A percentile compares a stretch with the other conserved stretches of the same genome.
phyloP scores from a whole-genome alignment of 2,888 invertebrate species.

The Mamestra brassicae region DNA sequence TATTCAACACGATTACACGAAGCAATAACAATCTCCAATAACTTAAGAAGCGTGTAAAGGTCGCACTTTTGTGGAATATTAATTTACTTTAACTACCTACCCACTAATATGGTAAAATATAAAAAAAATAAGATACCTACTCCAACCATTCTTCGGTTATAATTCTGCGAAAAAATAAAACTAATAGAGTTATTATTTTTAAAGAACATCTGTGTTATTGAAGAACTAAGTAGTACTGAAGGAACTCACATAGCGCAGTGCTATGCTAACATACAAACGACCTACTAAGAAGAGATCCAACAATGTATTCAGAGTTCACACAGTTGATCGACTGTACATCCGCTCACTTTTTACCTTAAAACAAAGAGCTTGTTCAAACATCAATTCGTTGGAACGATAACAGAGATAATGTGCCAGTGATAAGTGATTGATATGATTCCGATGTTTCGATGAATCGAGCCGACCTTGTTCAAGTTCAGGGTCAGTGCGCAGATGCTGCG shows the following conservation, averaged over 20 bases:
- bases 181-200: slow-evolving; percentile 37
- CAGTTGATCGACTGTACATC: slow-evolving; percentile 60
- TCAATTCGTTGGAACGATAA: slow-evolving; percentile 40
- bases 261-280: slow-evolving; percentile 47
- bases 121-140: slow-evolving; percentile 30
- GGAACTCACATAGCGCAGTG: slow-evolving; percentile 16
- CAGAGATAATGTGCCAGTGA: slow-evolving; percentile 41
- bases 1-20: slow-evolving; percentile 18
- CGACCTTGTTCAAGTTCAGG: slow-evolving; percentile 70
- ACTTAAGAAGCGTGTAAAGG: slow-evolving; percentile 39
- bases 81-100: slow-evolving; percentile 22
- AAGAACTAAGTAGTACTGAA: slow-evolving; percentile 25
- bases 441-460: slow-evolving; percentile 53
- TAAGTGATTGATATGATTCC: slow-evolving; percentile 61
- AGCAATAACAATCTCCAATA: slow-evolving; percentile 48
- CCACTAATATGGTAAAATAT: slow-evolving; percentile 16
- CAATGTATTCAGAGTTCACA: slow-evolving; percentile 61
- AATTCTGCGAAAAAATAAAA: slow-evolving; percentile 40
- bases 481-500: slow-evolving; percentile 61
- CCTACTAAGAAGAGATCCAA: slow-evolving; percentile 32
- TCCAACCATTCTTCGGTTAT: slow-evolving; percentile 13
- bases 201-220: slow-evolving; percentile 29
- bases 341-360: slow-evolving; percentile 49
- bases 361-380: slow-evolving; percentile 64
- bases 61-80: slow-evolving; percentile 27